These are phyloP conservation scores for Patagioenas fasciata DNA, from an alignment of 2,113 vertebrate genomes.

Conservation along the genomic window DNA sequence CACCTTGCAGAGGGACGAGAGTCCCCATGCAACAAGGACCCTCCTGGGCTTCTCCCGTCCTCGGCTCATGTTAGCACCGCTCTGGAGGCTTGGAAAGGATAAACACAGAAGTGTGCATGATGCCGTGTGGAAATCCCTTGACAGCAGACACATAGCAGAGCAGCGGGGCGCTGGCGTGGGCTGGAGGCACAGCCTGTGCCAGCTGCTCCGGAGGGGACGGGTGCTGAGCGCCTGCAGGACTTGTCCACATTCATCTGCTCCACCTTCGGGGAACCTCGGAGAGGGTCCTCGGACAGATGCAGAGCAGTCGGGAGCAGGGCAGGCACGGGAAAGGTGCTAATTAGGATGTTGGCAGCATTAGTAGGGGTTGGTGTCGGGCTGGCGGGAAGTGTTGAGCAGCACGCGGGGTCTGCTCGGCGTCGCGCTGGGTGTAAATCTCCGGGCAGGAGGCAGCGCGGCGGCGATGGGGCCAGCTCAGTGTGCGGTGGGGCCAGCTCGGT, in stretches of 20 bases:
- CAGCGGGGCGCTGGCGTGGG: neutral
- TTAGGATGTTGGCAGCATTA: slow-evolving; percentile 29
- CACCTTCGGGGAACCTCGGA: neutral
- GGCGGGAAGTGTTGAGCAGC: neutral
- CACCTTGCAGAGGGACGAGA: fast-evolving
- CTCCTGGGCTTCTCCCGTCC: neutral
- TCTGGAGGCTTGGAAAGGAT: neutral
- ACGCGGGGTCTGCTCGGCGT: neutral
- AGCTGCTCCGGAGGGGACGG: neutral
- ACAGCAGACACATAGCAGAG: neutral
- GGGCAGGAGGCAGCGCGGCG: neutral
- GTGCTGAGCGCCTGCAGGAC: fast-evolving
- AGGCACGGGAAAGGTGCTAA: neutral
- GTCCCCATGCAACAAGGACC: neutral
- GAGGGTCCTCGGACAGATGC: neutral
- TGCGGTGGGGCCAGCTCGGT: neutral
- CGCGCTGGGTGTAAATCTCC: fast-evolving
- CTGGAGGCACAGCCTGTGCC: neutral
- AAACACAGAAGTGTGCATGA: neutral
- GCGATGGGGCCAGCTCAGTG: neutral
- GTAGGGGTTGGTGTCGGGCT: neutral
- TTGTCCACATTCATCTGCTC: neutral
- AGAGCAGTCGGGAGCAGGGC: slow-evolving; percentile 11
- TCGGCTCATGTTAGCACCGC: fast-evolving
- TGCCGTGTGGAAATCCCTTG: neutral